Base-by-base conservation (phyloP, 2,888 invertebrate species). In the Melanophora roralis region DNA sequence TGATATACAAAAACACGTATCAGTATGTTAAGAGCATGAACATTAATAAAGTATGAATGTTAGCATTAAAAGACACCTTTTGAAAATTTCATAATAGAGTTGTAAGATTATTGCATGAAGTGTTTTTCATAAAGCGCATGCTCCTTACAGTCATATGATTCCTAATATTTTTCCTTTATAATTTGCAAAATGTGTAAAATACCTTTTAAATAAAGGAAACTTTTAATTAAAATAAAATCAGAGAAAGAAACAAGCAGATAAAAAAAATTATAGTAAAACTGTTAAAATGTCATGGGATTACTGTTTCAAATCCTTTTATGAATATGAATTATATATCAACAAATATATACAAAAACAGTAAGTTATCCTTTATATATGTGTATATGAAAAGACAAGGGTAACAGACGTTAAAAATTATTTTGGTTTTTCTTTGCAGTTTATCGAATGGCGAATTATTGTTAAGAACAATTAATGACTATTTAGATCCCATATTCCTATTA, bases 401-500 rank as follows among this genome's bases (percentile, higher is more conserved):
- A 55, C 51, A 40, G 12, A 47, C 11, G 5, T 1, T 45, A 14
- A 45, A 2, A 45, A 36, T 0, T 8, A 7, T 27, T 57, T n/a
- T n/a, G 6, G 14, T 1, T n/a, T 21, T 72, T 27, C 6, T n/a
- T 47, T 19, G 0, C 19, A 79, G 76, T 36, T 82, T 86, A 5
- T 60, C 71, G 21, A 16, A 62, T 34, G 82, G 65, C 0, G 84
- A 85, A 53, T 81, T 84, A 0, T 3, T 84, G 0, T 62, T 81
- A 1, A 75, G 82, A 11, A 32, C 83, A 1, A 83, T 84, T 75
- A 76, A 82, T 27, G 69, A 81, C 0, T 60, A 86, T 57, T 81
- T 84, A 27, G 78, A 86, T 0, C 78, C 82, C 4, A 73, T 51
- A 11, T 65, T 64, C 43, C 51, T 87, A 5, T 82, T 85, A 21